A percentile compares a stretch with the other conserved stretches of the same genome.
phyloP scores from a whole-genome alignment of 2,113 vertebrate genomes.

The Semicossyphus pulcher region DNA sequence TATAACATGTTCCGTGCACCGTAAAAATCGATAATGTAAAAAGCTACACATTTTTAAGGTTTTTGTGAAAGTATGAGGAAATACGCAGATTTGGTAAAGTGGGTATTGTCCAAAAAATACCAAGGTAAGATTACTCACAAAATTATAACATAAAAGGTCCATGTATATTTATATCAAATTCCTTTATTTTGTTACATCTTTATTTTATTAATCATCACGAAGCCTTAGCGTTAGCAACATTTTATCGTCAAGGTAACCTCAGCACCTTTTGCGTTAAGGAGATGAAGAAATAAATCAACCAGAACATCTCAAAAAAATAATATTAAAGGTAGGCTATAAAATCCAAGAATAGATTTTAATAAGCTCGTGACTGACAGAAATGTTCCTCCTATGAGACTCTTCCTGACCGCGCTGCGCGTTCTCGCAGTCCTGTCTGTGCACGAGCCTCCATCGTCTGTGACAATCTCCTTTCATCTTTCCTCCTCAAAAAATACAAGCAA shows the following conservation, averaged over 20 bases:
- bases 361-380: not conserved
- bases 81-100: not conserved
- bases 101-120: no score
- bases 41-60: not conserved
- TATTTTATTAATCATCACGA: no score
- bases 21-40: no score
- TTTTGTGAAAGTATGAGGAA: not conserved
- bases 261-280: no score
- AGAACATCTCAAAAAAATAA: not conserved
- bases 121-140: no score
- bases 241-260: no score
- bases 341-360: not conserved
- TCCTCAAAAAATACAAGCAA: conserved; percentile 3
- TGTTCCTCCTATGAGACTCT: not conserved
- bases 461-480: conserved; percentile 13
- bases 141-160: no score
- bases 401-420: conserved; percentile 58
- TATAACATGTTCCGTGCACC: no score
- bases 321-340: not conserved
- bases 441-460: conserved; percentile 52
- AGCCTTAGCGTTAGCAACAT: no score
- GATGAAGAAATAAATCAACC: not conserved
- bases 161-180: no score
- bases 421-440: conserved; percentile 34
- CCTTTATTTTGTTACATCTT: no score